Percentiles rank a stretch among this genome's conserved stretches.
Conservation (phyloP, 2,888 invertebrate genomes). For the Eupithecia insigniata region DNA sequence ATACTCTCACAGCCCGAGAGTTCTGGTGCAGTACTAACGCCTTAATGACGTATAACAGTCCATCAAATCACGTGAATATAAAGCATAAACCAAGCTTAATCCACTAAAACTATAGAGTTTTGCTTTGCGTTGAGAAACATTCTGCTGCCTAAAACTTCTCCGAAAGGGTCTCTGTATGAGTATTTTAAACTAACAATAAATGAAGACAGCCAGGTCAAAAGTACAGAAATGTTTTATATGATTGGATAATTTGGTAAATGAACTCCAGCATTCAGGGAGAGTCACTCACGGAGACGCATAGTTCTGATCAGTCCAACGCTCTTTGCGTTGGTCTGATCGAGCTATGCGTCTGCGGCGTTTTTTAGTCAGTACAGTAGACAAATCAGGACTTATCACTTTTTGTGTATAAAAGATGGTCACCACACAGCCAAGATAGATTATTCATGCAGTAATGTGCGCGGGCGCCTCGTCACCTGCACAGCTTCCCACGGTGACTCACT, state of each 20-base stretch:
- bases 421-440: constrained; percentile 18
- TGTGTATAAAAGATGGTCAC: constrained; percentile 22
- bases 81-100: neutral
- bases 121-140: neutral
- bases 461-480: constrained; percentile 64
- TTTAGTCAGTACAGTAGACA: neutral
- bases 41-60: too few relatives aligned
- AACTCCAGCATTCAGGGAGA: too few relatives aligned
- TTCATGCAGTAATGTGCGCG: constrained; percentile 47
- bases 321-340: too few relatives aligned
- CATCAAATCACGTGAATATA: neutral
- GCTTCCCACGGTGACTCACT: constrained; percentile 73
- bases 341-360: too few relatives aligned
- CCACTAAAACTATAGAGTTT: neutral
- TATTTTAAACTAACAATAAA: neutral
- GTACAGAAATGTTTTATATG: too few relatives aligned
- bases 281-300: too few relatives aligned
- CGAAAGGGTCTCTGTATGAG: neutral
- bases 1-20: too few relatives aligned
- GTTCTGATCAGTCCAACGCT: neutral
- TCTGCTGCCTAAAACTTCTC: neutral
- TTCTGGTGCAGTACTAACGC: too few relatives aligned
- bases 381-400: neutral
- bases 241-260: too few relatives aligned
- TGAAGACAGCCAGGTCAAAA: too few relatives aligned